phyloP scores from a whole-genome alignment of 2,888 invertebrate species.

The Perithous albicinctus region DNA sequence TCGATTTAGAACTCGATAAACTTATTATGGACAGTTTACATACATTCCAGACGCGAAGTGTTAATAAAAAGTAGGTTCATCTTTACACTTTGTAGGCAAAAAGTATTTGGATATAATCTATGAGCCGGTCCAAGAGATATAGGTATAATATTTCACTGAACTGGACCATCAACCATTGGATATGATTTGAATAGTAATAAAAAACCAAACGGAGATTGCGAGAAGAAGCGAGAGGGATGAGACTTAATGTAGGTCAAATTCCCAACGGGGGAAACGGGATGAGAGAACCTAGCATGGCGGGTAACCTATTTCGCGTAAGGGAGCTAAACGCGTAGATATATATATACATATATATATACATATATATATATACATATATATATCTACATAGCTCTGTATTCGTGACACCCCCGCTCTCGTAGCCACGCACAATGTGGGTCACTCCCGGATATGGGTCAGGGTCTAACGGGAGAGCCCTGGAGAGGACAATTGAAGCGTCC shows the following conservation, averaged over 20 bases:
- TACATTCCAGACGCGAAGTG: background rate
- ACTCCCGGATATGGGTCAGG: slow-evolving; percentile 81
- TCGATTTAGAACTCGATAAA: no score
- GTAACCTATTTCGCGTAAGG: slow-evolving; percentile 63
- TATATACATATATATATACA: slow-evolving; percentile 6
- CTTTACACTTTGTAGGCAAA: background rate
- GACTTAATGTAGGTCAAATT: slow-evolving; percentile 77
- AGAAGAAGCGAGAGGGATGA: background rate
- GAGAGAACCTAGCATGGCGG: slow-evolving; percentile 9
- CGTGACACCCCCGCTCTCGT: slow-evolving; percentile 35
- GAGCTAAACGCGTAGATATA: slow-evolving; percentile 27
- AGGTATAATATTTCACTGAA: background rate
- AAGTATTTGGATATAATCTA: background rate
- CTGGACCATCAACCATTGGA: background rate
- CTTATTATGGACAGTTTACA: background rate
- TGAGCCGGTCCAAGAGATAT: background rate
- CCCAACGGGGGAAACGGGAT: slow-evolving; percentile 73
- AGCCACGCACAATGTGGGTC: slow-evolving; percentile 75
- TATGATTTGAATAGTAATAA: background rate
- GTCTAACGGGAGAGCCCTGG: slow-evolving; percentile 70
- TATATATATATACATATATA: no score
- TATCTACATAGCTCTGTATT: slow-evolving; percentile 30
- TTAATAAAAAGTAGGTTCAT: background rate
- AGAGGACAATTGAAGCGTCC: slow-evolving; percentile 63
- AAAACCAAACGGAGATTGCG: slow-evolving; percentile 1